phyloP scores from a whole-genome alignment of 2,113 vertebrate species.

The Thryonomys swinderianus region DNA sequence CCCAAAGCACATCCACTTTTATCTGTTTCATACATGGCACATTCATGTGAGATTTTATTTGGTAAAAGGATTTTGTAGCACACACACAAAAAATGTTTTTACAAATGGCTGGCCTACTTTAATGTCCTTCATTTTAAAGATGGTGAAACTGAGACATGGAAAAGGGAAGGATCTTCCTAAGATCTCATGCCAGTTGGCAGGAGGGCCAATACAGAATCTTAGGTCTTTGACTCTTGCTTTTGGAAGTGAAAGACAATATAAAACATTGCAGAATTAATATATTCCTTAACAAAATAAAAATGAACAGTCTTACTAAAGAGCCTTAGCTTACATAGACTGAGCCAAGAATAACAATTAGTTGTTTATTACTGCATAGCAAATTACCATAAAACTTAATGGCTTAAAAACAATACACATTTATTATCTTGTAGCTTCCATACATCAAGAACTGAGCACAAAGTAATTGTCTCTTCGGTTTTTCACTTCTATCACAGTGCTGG shows the following conservation, averaged over 20 bases:
- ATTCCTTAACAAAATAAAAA: constrained; percentile 53
- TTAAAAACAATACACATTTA: neutral
- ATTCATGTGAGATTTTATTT: constrained; percentile 17
- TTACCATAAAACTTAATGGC: neutral
- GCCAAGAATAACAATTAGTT: neutral
- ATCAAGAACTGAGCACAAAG: neutral
- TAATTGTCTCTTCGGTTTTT: neutral
- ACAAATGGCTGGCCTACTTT: constrained; percentile 38
- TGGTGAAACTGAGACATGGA: constrained; percentile 34
- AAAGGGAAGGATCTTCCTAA: constrained; percentile 40
- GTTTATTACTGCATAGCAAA: neutral
- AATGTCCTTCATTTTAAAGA: constrained; percentile 45
- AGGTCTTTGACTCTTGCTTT: constrained; percentile 53
- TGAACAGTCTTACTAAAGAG: neutral
- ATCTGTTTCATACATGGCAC: neutral
- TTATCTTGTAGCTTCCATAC: neutral
- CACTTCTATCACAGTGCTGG: neutral
- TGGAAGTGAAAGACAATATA: constrained; percentile 45
- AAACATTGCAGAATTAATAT: constrained; percentile 43
- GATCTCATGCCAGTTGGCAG: constrained; percentile 56
- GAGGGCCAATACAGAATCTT: neutral
- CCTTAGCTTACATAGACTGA: neutral
- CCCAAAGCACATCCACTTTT: neutral
- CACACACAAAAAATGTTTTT: neutral
- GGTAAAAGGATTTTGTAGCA: neutral